These are phyloP conservation scores for Aegotheles bennettii DNA, from an alignment of 2,113 vertebrate genomes.

Conservation along the genomic window DNA sequence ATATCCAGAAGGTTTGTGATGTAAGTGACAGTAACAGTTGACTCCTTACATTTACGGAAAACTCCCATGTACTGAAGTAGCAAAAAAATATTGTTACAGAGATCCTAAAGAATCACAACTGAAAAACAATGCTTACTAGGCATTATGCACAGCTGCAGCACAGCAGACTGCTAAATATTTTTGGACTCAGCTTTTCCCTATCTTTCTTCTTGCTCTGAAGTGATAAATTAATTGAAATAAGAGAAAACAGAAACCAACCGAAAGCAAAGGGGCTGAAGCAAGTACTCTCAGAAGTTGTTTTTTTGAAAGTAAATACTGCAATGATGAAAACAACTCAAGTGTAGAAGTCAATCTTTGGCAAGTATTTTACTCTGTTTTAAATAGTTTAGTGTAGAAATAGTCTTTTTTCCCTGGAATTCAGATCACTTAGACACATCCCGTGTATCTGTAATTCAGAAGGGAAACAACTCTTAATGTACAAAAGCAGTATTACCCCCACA, in stretches of 20 bases:
- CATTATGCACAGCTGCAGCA: not conserved
- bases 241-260: not conserved
- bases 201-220: not conserved
- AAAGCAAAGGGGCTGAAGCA: not conserved
- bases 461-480: not conserved
- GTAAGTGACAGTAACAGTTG: not conserved
- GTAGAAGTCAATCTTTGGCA: not conserved
- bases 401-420: not conserved
- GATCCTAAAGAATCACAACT: not conserved
- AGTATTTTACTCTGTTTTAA: not conserved
- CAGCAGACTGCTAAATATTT: not conserved
- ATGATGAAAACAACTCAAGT: not conserved
- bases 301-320: not conserved
- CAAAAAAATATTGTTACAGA: not conserved
- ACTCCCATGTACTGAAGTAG: not conserved
- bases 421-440: no score
- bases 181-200: not conserved
- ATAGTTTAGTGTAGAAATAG: not conserved
- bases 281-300: not conserved
- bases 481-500: not conserved
- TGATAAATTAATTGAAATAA: not conserved
- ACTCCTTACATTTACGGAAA: not conserved
- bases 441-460: not conserved
- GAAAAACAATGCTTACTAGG: not conserved
- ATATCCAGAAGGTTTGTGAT: not conserved